These are phyloP conservation scores for Spea multiplicata DNA, from an alignment of 2,113 vertebrate species.

Conservation along the genomic window DNA sequence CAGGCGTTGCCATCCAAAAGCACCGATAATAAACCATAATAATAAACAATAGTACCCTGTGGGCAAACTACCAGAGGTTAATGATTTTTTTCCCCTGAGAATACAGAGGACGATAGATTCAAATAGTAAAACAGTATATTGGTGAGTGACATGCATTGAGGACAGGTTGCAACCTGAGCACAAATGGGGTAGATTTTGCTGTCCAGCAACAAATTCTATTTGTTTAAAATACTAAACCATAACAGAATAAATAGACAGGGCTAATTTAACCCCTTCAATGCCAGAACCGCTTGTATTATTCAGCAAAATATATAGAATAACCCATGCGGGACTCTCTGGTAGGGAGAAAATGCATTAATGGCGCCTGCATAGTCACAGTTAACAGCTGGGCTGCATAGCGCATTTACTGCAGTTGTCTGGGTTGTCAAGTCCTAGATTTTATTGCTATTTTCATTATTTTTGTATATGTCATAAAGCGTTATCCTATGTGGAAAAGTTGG, in stretches of 20 bases:
- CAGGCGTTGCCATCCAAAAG: neutral
- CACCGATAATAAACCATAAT: neutral
- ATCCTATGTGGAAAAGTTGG: neutral
- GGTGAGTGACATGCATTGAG: conserved; percentile 1
- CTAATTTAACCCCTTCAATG: conserved; percentile 51
- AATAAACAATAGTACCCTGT: neutral
- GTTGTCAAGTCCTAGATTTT: neutral
- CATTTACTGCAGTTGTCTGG: neutral
- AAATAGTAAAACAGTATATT: neutral
- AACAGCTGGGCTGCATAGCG: neutral
- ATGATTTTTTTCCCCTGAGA: neutral
- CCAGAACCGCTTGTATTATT: neutral
- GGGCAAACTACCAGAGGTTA: neutral
- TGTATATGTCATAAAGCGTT: neutral
- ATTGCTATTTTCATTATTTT: too few species aligned
- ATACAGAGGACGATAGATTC: neutral
- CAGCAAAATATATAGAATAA: neutral
- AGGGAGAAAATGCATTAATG: neutral
- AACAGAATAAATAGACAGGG: conserved; percentile 59
- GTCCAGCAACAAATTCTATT: conserved; percentile 78
- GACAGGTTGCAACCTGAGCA: conserved; percentile 37
- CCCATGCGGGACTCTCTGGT: too few species aligned
- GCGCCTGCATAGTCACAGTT: conserved; percentile 6
- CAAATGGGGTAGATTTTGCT: conserved; percentile 61
- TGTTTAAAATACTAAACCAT: conserved; percentile 50